Conservation (phyloP, 2,113 vertebrate species). For the Vulpes vulpes region DNA sequence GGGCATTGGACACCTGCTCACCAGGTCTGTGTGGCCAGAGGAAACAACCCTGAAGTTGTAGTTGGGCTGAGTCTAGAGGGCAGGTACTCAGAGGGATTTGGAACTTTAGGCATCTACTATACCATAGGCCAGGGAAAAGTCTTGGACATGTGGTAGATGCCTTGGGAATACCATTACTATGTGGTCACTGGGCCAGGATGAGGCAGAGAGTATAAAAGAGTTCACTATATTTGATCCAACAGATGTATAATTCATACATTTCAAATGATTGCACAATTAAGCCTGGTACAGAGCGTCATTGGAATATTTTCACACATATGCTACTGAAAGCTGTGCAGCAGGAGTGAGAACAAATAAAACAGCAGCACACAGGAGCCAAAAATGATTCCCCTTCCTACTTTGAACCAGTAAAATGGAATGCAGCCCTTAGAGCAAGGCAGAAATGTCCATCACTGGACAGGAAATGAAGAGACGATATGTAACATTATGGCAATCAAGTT, state of each 20-base stretch:
- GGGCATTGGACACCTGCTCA: not conserved
- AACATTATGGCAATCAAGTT: not conserved
- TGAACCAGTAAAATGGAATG: not conserved
- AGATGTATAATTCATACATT: not conserved
- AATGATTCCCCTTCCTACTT: not conserved
- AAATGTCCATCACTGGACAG: not conserved
- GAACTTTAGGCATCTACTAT: not conserved
- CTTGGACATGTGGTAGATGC: not conserved
- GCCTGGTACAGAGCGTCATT: not conserved
- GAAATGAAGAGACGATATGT: not conserved
- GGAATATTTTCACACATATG: not conserved
- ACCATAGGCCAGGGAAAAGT: not conserved
- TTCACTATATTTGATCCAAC: not conserved
- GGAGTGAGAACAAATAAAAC: not conserved
- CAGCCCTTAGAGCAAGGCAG: not conserved
- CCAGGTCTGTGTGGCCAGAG: not conserved
- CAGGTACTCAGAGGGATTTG: not conserved
- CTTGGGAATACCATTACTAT: not conserved
- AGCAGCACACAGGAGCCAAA: not conserved
- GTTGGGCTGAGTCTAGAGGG: not conserved
- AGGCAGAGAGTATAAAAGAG: not conserved
- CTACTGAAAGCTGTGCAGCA: not conserved
- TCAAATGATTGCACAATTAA: not conserved
- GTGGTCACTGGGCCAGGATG: not conserved
- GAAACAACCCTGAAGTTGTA: not conserved